These are phyloP conservation scores for Ctenicera cuprea DNA, from an alignment of 2,888 invertebrate genomes.

Conservation along the genomic window DNA sequence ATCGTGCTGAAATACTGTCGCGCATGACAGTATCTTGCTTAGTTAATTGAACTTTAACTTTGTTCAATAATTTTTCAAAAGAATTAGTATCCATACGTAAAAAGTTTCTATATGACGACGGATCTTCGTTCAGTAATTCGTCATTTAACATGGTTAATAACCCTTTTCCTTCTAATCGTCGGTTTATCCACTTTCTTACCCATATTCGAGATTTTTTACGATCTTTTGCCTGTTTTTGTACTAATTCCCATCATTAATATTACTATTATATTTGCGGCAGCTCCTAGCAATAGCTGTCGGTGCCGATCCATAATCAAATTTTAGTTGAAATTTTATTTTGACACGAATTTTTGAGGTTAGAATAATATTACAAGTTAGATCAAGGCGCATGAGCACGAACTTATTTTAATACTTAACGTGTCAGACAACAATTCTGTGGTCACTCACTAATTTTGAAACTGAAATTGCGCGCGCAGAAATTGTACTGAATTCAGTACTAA, in stretches of 20 bases:
- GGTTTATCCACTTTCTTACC: conserved; percentile 31
- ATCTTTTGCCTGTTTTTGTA: neutral
- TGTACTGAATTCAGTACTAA: neutral
- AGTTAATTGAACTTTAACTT: no score
- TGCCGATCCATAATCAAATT: neutral
- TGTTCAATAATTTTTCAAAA: no score
- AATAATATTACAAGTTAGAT: no score
- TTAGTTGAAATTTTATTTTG: neutral
- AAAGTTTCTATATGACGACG: conserved; percentile 8
- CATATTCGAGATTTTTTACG: conserved; percentile 11
- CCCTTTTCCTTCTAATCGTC: conserved; percentile 31
- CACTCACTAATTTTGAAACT: neutral
- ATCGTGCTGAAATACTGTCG: neutral
- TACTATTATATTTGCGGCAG: neutral
- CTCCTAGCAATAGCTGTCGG: neutral
- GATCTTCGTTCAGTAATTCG: conserved; percentile 28
- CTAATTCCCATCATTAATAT: neutral
- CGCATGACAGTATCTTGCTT: neutral
- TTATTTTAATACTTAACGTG: no score
- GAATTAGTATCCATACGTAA: neutral
- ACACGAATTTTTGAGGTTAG: no score
- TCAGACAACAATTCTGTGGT: neutral
- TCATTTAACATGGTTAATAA: conserved; percentile 36
- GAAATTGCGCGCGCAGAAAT: neutral
- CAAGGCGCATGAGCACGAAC: no score